Conservation (phyloP, 2,797 vertebrate species). For the Garrulus glandarius region DNA sequence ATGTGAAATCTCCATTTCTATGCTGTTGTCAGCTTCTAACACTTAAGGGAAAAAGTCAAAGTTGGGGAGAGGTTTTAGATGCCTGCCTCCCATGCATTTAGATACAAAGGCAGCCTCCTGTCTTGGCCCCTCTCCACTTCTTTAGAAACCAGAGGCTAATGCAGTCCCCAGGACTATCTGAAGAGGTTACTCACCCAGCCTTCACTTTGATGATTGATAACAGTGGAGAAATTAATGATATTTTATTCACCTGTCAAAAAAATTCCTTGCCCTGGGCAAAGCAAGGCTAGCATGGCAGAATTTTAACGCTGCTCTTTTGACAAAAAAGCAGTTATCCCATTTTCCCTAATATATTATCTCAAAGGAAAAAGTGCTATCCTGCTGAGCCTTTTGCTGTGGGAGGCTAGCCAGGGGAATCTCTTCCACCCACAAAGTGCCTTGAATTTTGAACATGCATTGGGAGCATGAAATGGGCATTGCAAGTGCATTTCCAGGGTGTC, state of each 20-base stretch:
- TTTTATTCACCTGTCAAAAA: constrained; percentile 69
- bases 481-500: background rate
- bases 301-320: background rate
- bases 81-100: constrained; percentile 14
- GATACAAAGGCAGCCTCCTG: background rate
- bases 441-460: background rate
- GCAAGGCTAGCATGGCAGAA: background rate
- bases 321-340: background rate
- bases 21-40: constrained; percentile 53
- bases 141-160: constrained; percentile 50
- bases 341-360: constrained; percentile 2
- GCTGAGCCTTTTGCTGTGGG: background rate
- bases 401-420: background rate
- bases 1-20: constrained; percentile 62
- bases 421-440: background rate
- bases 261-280: constrained; percentile 53
- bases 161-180: constrained; percentile 57
- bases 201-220: constrained; percentile 54
- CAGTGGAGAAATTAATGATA: constrained; percentile 64
- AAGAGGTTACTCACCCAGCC: constrained; percentile 58
- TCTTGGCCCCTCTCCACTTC: constrained; percentile 20
- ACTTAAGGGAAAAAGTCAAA: background rate
- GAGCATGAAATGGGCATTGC: background rate
- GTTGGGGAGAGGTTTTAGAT: constrained; percentile 11
- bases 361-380: background rate